These are phyloP conservation scores for Buteo buteo DNA, from an alignment of 2,113 vertebrate species.

Conservation along the genomic window DNA sequence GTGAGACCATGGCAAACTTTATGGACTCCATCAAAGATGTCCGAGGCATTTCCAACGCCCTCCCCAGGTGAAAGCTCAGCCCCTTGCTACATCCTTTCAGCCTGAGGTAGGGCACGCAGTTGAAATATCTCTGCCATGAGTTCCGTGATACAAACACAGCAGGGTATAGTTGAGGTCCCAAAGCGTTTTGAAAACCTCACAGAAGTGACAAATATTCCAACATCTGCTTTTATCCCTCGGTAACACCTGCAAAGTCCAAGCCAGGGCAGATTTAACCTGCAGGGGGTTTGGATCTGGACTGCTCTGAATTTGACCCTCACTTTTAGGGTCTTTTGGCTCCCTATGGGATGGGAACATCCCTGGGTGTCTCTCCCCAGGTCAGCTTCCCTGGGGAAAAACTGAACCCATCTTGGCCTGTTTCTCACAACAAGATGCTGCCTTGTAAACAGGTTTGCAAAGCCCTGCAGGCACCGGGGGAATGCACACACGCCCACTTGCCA, in stretches of 20 bases:
- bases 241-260: not conserved
- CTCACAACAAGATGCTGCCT: not conserved
- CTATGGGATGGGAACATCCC: not conserved
- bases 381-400: not conserved
- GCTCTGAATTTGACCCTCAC: not conserved
- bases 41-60: not conserved
- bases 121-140: not conserved
- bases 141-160: not conserved
- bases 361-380: not conserved
- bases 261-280: not conserved
- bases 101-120: not conserved
- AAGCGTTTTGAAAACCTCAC: not conserved
- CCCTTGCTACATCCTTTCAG: not conserved
- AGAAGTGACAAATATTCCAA: not conserved
- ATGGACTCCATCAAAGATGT: not conserved
- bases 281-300: not conserved
- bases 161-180: not conserved
- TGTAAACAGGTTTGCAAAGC: not conserved
- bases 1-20: not conserved
- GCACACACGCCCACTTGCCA: not conserved
- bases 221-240: not conserved
- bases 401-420: not conserved
- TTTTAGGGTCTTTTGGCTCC: not conserved
- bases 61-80: not conserved
- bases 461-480: not conserved